These are phyloP conservation scores for Agelastica alni DNA, from an alignment of 2,888 invertebrate species.

Conservation along the genomic window DNA sequence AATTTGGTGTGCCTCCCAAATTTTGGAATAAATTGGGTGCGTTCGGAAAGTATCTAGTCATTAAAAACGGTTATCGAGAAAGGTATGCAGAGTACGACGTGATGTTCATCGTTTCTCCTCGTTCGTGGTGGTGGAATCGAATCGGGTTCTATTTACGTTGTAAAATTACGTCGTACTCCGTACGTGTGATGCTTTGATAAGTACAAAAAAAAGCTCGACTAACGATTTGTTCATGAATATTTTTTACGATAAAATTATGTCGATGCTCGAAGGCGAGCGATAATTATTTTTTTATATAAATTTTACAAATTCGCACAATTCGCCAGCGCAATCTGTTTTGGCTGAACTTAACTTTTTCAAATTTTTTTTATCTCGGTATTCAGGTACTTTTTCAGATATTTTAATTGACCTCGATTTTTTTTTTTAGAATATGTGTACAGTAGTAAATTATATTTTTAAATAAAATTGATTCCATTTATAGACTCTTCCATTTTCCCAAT, in stretches of 20 bases:
- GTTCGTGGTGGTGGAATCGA: too few relatives aligned
- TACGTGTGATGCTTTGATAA: too few relatives aligned
- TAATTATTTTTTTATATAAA: constrained; percentile 13
- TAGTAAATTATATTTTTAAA: constrained; percentile 27
- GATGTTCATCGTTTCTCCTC: too few relatives aligned
- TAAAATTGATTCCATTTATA: constrained; percentile 25
- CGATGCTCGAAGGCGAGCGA: not conserved
- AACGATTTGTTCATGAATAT: too few relatives aligned
- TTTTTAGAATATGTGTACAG: constrained; percentile 23
- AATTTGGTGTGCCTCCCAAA: too few relatives aligned
- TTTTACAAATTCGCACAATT: constrained; percentile 18
- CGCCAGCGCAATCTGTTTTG: constrained; percentile 13
- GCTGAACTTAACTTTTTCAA: constrained; percentile 11
- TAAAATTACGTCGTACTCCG: too few relatives aligned
- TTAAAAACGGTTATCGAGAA: too few relatives aligned
- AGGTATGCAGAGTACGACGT: too few relatives aligned
- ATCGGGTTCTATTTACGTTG: too few relatives aligned
- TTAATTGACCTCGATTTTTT: constrained; percentile 21
- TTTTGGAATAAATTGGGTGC: too few relatives aligned
- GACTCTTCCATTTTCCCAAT: not conserved
- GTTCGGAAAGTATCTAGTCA: too few relatives aligned
- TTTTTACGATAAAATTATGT: not conserved
- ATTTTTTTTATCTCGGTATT: constrained; percentile 15
- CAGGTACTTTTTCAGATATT: constrained; percentile 20
- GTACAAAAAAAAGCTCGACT: too few relatives aligned